Base-by-base conservation (phyloP, 2,888 invertebrate species). In the Acleris holmiana region DNA sequence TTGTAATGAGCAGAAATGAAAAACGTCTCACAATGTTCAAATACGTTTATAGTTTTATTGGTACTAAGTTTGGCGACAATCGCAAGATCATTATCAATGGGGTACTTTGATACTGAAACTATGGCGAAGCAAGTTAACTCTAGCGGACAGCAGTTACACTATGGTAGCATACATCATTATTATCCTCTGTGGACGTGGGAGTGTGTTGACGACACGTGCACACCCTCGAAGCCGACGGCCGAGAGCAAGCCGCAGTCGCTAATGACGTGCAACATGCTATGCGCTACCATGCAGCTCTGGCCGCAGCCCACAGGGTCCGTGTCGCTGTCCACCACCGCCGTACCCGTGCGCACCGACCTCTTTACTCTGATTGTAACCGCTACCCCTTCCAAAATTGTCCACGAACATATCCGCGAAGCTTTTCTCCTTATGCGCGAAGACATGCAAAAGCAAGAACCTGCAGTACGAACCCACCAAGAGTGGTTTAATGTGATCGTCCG, bases 121-220 rank as follows among this genome's bases (percentile, higher is more conserved):
- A n/a, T 4, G 35, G 13, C 4, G 35, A 35, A 2, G 3, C 35
- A 44, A 17, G 44, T 7, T 13, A n/a, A 17, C 44, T 44, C 17
- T 5, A 15, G 15, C 17, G 44, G 17, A 17, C 15, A 40, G 48
- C 29, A 8, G 2, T 49, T 49, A 3, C 13, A 4, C 15, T 66
- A 48, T 53, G n/a, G 54, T 84, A 85, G 68, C 77, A 93, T 93
- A 67, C 77, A 68, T 61, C 48, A 82, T 74, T 2, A 23, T 2
- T 68, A 76, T 44, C 93, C 93, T 13, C 93, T 95, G 53, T 97
- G 96, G 96, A 95, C 95, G n/a, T 96, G 96, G 94, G 93, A 94
- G 61, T 97, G 96, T 80, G 92, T 94, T 58, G 86, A 89, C 48
- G 94, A 94, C 70, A 94, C 94, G 74, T 96, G 96, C 88, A 93